Base-by-base conservation (phyloP, 1,140 invertebrate genomes). In the Cydia strobilella region DNA sequence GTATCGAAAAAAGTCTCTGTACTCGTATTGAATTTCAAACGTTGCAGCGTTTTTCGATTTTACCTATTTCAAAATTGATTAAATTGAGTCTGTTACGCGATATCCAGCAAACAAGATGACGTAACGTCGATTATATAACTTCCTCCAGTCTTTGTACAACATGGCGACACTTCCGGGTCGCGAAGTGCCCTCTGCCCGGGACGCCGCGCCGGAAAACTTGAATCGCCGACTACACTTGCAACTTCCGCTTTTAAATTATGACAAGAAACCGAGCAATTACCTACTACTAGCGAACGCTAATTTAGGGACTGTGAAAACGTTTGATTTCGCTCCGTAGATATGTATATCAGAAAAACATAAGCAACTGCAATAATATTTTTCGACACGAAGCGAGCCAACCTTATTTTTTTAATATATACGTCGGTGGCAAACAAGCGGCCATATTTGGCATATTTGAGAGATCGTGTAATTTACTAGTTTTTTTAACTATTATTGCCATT, bases 161-260 rank as follows among this genome's bases (percentile, higher is more conserved):
- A 77, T 72, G 73, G 75, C 62, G 71, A 48, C 73, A 76, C 78
- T 84, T 83, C 80, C 83, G 81, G 77, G 72, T 74, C 63, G 66
- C 77, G 77, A 80, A 83, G 81, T 79, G 76, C 72, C 78, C 75
- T 79, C 74, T 74, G 69, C 74, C 62, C 75, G 74, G 77, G 75
- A 76, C 76, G 63, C 74, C 75, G 73, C 76, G 63, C 79, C 76
- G 83, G 81, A 83, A 78, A 82, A 72, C 72, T 69, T 75, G 74
- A 82, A 79, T 81, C 78, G 73, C 76, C 75, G 65, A 27, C 20
- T 76, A 76, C 78, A 80, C 75, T 79, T 76, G 75, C 75, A 72
- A 76, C 77, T 74, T 84, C 78, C 79, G 76, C n/a, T 48, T 51
- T 25, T 10, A 51, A 69, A 39, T 69, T 18, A 69, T 69, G 31